Conservation (phyloP, 1,140 invertebrate genomes). For the Oryzaephilus surinamensis region DNA sequence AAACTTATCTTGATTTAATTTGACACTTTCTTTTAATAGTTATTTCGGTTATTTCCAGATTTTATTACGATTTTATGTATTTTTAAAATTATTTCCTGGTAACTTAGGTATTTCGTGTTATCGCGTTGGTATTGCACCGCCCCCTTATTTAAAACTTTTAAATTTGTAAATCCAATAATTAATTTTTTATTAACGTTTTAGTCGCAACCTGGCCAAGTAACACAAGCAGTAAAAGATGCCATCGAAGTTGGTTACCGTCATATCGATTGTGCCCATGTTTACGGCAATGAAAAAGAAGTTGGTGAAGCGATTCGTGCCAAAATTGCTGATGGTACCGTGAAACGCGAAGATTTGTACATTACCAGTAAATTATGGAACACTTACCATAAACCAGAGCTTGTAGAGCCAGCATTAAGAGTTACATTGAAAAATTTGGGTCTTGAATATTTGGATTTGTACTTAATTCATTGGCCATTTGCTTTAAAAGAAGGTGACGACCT, state of each 20-base stretch:
- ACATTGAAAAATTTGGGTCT: slow-evolving; percentile 54
- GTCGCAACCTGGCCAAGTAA: slow-evolving; percentile 62
- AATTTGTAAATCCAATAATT: background rate
- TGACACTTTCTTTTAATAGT: too few relatives aligned
- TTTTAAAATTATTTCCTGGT: background rate
- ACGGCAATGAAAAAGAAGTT: slow-evolving; percentile 78
- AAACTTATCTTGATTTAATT: too few relatives aligned
- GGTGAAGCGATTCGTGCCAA: slow-evolving; percentile 63
- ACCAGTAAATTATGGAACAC: slow-evolving; percentile 64
- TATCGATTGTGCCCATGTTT: slow-evolving; percentile 57
- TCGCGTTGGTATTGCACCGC: background rate
- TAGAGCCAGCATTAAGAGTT: slow-evolving; percentile 48
- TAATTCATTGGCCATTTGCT: slow-evolving; percentile 71
- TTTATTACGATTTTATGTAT: background rate
- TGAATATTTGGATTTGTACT: slow-evolving; percentile 66
- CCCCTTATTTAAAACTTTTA: background rate
- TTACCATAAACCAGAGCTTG: slow-evolving; percentile 50
- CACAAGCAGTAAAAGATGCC: slow-evolving; percentile 62
- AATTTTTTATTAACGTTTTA: slow-evolving; percentile 29
- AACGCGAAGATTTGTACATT: slow-evolving; percentile 54
- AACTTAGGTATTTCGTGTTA: background rate
- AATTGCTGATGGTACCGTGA: slow-evolving; percentile 58
- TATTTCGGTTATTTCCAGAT: background rate
- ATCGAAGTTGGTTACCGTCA: slow-evolving; percentile 62
- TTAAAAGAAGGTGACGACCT: slow-evolving; percentile 33